Percentiles rank a stretch among this genome's conserved stretches.
Evolutionary conservation across 2,888 invertebrate species (phyloP).

Genomic region (Pasiphila rectangulata): DNA sequence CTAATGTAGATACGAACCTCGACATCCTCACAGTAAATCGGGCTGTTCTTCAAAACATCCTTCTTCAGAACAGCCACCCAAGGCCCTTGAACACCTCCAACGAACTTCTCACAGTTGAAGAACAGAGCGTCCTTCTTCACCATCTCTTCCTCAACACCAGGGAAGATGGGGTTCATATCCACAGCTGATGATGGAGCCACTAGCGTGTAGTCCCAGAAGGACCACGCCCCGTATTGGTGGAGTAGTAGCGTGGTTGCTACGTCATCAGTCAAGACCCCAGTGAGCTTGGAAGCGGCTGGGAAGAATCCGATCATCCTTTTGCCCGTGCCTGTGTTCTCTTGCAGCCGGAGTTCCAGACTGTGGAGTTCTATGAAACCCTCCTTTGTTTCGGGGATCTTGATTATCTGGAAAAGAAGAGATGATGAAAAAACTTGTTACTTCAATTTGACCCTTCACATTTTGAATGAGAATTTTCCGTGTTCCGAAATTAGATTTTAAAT

Average conservation of each 20-base stretch:
- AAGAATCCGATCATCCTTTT: constrained; percentile 90
- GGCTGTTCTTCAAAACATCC: constrained; percentile 68
- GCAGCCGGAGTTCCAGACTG: constrained; percentile 86
- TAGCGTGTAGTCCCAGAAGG: constrained; percentile 95
- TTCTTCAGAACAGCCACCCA: constrained; percentile 81
- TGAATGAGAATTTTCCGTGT: no score
- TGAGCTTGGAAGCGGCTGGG: constrained; percentile 92
- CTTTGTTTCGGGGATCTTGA: constrained; percentile 88
- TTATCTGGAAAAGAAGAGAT: constrained; percentile 78
- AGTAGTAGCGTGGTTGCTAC: constrained; percentile 89
- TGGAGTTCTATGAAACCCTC: constrained; percentile 90
- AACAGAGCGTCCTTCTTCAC: constrained; percentile 93
- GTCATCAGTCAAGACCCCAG: constrained; percentile 92
- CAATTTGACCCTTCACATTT: no score
- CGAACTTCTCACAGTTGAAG: constrained; percentile 94
- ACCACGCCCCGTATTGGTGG: constrained; percentile 90
- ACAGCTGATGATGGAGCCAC: constrained; percentile 89
- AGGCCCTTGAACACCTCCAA: constrained; percentile 94
- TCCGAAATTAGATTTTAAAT: no score
- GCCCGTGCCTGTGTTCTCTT: constrained; percentile 82
- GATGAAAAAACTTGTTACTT: not conserved
- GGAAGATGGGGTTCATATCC: constrained; percentile 90
- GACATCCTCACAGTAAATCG: constrained; percentile 63
- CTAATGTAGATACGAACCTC: constrained; percentile 69
- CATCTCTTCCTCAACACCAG: constrained; percentile 85